phyloP scores from a whole-genome alignment of 2,113 vertebrate genomes.

The Labeo catla region DNA sequence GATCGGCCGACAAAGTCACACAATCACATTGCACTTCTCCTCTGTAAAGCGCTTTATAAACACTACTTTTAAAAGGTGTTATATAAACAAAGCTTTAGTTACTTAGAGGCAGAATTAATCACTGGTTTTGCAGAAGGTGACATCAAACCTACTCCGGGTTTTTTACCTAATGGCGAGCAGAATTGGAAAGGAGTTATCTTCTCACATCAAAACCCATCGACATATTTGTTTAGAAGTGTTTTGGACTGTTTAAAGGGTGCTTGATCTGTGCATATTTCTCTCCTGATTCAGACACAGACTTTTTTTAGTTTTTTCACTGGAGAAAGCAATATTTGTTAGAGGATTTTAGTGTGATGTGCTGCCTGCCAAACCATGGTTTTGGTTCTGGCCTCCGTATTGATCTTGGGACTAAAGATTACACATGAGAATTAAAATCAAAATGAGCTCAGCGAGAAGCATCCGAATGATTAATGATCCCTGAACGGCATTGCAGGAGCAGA shows the following conservation, averaged over 20 bases:
- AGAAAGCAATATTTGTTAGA: not conserved
- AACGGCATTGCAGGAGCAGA: conserved; percentile 60
- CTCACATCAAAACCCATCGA: not conserved
- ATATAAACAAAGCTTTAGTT: not conserved
- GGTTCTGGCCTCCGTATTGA: not conserved
- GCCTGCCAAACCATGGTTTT: not conserved
- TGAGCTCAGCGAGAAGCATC: conserved; percentile 69
- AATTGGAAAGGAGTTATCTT: not conserved
- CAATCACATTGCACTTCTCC: not conserved
- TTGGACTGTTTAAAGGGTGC: no score
- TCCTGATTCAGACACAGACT: not conserved
- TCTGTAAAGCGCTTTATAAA: not conserved
- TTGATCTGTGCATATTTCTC: not conserved
- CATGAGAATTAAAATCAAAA: not conserved
- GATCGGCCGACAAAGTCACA: not conserved
- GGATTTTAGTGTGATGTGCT: not conserved
- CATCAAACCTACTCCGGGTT: not conserved
- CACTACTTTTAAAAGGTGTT: not conserved
- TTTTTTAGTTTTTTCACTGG: not conserved
- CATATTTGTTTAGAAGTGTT: not conserved
- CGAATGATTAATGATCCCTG: conserved; percentile 73
- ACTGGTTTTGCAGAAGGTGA: not conserved
- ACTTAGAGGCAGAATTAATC: not conserved
- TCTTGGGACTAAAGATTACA: not conserved
- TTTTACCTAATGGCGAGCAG: not conserved